Percentiles rank a stretch among this genome's conserved stretches.
Conservation (phyloP, 2,797 vertebrate genomes). For the Urocyon cinereoargenteus region DNA sequence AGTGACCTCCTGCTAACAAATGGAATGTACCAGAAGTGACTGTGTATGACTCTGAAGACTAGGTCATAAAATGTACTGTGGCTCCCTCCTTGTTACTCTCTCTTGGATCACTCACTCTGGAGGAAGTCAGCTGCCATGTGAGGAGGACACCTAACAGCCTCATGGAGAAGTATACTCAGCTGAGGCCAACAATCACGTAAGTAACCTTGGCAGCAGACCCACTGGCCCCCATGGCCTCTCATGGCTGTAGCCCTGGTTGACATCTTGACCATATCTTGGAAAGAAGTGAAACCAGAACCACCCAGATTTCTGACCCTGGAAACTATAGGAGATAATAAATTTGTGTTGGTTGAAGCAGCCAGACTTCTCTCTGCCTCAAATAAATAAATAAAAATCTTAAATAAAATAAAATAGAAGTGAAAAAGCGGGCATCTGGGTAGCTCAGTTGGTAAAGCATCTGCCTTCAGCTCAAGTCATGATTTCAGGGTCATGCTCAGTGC, state of each 20-base stretch:
- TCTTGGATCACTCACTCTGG: not conserved
- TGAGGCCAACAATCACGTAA: not conserved
- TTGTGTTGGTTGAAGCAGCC: not conserved
- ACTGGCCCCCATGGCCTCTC: not conserved
- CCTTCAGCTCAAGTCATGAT: too few species aligned
- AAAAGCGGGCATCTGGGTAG: too few species aligned
- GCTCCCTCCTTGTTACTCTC: not conserved
- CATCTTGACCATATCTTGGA: not conserved
- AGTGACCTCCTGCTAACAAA: not conserved
- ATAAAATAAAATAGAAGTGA: too few species aligned
- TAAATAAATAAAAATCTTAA: too few species aligned
- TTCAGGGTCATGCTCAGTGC: too few species aligned
- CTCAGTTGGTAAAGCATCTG: too few species aligned
- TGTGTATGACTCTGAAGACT: not conserved
- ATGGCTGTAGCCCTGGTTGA: not conserved
- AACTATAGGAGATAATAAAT: not conserved
- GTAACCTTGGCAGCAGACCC: not conserved
- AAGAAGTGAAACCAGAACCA: not conserved
- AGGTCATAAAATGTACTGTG: not conserved
- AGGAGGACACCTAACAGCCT: not conserved
- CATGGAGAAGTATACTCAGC: not conserved
- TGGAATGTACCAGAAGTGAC: not conserved
- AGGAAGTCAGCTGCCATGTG: not conserved
- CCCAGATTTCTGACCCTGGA: not conserved
- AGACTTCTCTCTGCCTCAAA: not conserved